phyloP scores from a whole-genome alignment of 53 echinoderm and acorn worm genomes.

The Holothuria leucospilota region DNA sequence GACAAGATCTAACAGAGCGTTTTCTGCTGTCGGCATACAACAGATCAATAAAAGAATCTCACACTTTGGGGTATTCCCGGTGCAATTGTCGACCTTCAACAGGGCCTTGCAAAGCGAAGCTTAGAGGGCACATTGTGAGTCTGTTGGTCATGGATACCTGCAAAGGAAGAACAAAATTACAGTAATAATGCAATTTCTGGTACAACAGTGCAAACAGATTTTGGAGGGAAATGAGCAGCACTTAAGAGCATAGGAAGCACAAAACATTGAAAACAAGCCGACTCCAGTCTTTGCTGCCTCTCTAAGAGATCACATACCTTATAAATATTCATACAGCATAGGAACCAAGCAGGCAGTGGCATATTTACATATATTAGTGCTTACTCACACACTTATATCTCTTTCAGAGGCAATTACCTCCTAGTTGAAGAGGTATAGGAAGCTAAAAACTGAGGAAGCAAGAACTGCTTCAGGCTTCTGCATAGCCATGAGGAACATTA shows the following conservation, averaged over 20 bases:
- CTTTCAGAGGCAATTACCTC: constrained; percentile 29
- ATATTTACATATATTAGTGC: constrained; percentile 48
- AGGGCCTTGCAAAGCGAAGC: constrained; percentile 32
- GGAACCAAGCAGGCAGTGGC: constrained; percentile 28
- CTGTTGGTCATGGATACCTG: too few species aligned
- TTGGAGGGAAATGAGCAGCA: too few species aligned
- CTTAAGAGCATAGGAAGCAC: too few species aligned
- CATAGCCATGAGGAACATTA: too few species aligned
- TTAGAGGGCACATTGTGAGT: constrained; percentile 25
- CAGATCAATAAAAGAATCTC: constrained; percentile 42
- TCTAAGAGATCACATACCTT: constrained; percentile 8
- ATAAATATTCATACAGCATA: constrained; percentile 27
- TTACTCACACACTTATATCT: constrained; percentile 42
- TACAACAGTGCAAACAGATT: too few species aligned
- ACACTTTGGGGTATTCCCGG: constrained; percentile 44
- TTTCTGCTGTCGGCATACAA: constrained; percentile 26
- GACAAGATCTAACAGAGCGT: constrained; percentile 41
- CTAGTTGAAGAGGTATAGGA: constrained; percentile 5
- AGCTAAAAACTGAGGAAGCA: not conserved
- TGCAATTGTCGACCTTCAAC: constrained; percentile 23
- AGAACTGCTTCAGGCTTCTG: too few species aligned
- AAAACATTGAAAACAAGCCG: too few species aligned
- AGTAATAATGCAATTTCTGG: too few species aligned
- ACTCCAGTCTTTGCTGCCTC: too few species aligned
- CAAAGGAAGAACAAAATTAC: too few species aligned